Conservation (phyloP, 2,797 vertebrate species). For the Hephaestus fuliginosus region DNA sequence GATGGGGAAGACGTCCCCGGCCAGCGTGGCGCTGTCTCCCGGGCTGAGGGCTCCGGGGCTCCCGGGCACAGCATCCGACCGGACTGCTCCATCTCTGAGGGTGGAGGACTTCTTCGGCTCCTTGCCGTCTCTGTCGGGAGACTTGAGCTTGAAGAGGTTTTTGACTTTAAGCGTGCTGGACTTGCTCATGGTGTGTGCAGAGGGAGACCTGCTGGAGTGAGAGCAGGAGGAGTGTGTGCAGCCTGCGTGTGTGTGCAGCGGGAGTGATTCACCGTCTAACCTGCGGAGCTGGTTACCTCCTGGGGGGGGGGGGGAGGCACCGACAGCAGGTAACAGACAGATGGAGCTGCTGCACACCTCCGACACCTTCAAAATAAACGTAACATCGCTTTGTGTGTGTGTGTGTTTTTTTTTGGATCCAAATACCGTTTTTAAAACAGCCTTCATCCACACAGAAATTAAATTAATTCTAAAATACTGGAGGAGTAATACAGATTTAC, state of each 20-base stretch:
- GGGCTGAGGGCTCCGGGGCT: conserved; percentile 42
- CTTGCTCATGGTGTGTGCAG: conserved; percentile 69
- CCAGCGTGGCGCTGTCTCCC: background rate
- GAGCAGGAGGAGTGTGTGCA: background rate
- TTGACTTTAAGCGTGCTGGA: conserved; percentile 67
- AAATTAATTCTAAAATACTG: background rate
- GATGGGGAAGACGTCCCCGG: background rate
- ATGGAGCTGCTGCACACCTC: background rate
- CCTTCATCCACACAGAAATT: background rate
- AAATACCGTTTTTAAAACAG: background rate
- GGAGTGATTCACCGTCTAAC: conserved; percentile 28
- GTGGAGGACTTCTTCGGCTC: conserved; percentile 26
- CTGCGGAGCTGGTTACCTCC: conserved; percentile 59
- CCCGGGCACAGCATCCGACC: background rate
- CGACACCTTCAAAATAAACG: conserved; percentile 35
- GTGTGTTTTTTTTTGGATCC: background rate
- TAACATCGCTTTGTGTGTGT: no score
- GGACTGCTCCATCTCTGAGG: conserved; percentile 46
- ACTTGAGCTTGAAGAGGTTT: conserved; percentile 67
- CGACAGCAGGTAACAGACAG: conserved; percentile 43
- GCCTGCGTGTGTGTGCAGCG: no score
- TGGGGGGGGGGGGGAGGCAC: background rate
- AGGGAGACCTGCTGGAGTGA: background rate
- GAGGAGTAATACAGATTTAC: background rate
- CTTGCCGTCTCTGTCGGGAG: conserved; percentile 61